Conservation (phyloP, 2,888 invertebrate species). For the Thecocarcelia acutangulata region DNA sequence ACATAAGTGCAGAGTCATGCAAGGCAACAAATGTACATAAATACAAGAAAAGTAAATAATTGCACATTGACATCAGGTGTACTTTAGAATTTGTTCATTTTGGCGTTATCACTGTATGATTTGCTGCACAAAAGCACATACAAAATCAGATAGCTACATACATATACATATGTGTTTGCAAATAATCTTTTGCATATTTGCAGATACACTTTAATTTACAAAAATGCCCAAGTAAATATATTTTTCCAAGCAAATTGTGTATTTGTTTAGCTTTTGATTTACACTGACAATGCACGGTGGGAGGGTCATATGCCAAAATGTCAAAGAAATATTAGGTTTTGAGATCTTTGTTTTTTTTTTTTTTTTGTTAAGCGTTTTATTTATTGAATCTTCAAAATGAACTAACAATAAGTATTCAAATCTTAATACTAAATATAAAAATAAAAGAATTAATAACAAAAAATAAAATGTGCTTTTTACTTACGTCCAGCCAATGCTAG, state of each 20-base stretch:
- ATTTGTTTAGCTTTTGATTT: slow-evolving; percentile 1
- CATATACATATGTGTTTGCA: neutral
- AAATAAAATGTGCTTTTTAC: no score
- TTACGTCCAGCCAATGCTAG: no score
- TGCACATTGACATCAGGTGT: neutral
- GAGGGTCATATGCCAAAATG: neutral
- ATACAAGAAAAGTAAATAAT: slow-evolving; percentile 1
- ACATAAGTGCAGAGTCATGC: neutral
- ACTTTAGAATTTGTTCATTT: slow-evolving; percentile 13
- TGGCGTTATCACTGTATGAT: neutral
- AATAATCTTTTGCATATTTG: neutral
- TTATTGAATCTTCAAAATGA: no score
- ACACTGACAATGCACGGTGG: neutral
- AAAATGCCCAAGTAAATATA: no score
- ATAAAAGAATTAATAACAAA: no score
- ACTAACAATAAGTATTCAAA: no score
- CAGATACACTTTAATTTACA: neutral
- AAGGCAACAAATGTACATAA: neutral
- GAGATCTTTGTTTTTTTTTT: no score
- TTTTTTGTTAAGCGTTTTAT: no score
- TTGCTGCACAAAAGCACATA: neutral
- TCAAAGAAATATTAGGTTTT: no score
- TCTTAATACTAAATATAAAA: no score
- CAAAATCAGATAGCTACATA: neutral
- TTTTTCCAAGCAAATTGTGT: slow-evolving; percentile 5